phyloP scores from a whole-genome alignment of 1,140 invertebrate genomes.

The Bombus waltoni region DNA sequence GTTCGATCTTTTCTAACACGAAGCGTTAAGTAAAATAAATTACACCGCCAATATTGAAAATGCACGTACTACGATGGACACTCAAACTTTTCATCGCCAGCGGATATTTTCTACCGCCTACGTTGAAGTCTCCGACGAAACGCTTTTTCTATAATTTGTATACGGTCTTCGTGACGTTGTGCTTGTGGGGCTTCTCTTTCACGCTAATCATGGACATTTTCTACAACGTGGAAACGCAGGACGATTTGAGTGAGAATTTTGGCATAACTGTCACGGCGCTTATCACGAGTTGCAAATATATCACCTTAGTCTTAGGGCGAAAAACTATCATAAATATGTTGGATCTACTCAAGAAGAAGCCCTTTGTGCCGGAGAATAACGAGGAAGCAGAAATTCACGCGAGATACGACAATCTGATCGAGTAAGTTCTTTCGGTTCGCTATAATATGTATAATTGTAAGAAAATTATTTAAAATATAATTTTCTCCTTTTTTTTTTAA shows the following conservation, averaged over 20 bases:
- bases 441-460: background rate
- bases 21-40: background rate
- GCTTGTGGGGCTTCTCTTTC: background rate
- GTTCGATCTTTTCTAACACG: background rate
- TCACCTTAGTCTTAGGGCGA: slow-evolving; percentile 31
- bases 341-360: slow-evolving; percentile 10
- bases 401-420: slow-evolving; percentile 39
- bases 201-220: background rate
- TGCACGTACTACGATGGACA: background rate
- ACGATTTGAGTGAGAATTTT: slow-evolving; percentile 58
- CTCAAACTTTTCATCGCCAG: background rate
- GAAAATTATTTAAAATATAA: background rate
- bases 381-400: slow-evolving; percentile 54
- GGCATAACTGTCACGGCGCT: slow-evolving; percentile 50
- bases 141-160: background rate
- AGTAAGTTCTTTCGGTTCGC: slow-evolving; percentile 28
- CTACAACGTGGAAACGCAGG: slow-evolving; percentile 17
- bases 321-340: slow-evolving; percentile 46
- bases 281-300: slow-evolving; percentile 41
- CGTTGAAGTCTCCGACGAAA: background rate
- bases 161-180: background rate
- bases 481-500: background rate
- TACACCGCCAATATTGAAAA: background rate
- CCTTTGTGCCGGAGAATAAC: slow-evolving; percentile 36
- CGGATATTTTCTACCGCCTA: background rate